phyloP scores from a whole-genome alignment of 1,140 invertebrate species.

The Helicoverpa zea region DNA sequence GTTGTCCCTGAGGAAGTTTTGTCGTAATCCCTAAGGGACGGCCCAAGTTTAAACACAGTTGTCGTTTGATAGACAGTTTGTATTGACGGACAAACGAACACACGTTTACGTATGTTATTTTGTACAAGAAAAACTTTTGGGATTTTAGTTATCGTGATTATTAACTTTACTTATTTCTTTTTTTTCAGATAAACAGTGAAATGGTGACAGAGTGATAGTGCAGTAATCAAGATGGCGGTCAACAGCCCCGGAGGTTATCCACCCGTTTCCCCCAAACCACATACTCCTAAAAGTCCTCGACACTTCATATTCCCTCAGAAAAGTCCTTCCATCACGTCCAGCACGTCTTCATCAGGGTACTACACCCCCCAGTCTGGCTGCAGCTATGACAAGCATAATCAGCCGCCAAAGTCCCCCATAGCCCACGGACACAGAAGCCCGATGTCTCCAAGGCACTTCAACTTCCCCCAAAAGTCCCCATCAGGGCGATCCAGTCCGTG shows the following conservation, averaged over 20 bases:
- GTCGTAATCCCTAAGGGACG: not conserved
- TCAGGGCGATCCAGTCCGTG: conserved; percentile 77
- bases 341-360: conserved; percentile 84
- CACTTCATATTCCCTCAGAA: conserved; percentile 86
- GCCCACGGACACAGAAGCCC: conserved; percentile 81
- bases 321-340: conserved; percentile 84
- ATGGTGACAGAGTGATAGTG: conserved; percentile 48
- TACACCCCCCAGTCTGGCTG: conserved; percentile 85
- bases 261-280: conserved; percentile 83
- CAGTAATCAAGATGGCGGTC: conserved; percentile 75
- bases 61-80: too few relatives aligned
- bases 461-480: conserved; percentile 78
- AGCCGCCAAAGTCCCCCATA: conserved; percentile 80
- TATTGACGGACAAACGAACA: too few relatives aligned
- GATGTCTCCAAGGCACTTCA: conserved; percentile 84
- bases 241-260: conserved; percentile 85
- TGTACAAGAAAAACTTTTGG: not conserved
- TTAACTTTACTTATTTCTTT: conserved; percentile 48
- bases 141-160: not conserved
- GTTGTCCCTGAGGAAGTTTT: conserved; percentile 17
- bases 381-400: conserved; percentile 83
- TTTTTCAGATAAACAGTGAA: conserved; percentile 60
- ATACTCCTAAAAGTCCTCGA: conserved; percentile 83
- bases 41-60: not conserved
- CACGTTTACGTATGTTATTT: too few relatives aligned